Evolutionary conservation across 1,140 invertebrate species (phyloP), one percentile per base, ranked within the genome.

Genomic region (Zaprionus africanus): DNA sequence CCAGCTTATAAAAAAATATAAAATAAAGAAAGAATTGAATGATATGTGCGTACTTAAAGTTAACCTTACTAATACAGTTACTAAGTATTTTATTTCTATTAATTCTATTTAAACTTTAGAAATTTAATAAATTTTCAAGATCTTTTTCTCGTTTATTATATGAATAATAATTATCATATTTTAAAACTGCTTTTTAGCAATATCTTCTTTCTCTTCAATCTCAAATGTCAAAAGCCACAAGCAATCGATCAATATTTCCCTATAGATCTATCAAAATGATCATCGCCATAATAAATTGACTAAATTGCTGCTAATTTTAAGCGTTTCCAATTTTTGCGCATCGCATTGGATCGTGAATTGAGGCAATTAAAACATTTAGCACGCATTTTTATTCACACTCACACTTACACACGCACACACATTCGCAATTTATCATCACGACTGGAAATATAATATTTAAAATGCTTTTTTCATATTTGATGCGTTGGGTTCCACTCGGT

Each of bases 331-430:
- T 80, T 69, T 83, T 66, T 53, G 79, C 79, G 68, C 67, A 64
- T 66, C 68, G 57, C 54, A 69, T 43, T 31, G 46, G 63, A 62
- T 76, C 66, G 82, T 87, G 83, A 83, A 87, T 82, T 76, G 80
- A 63, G 65, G 81, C 84, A 87, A 87, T 87, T 87, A 83, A 80
- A 78, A 66, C 78, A 88, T 87, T 88, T 88, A 83, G 67, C 84
- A 87, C 84, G 83, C 84, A 83, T 71, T 86, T 86, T 53, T 38
- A 62, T 76, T 86, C 70, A 57, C 57, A 60, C 36, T 51, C 56
- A 38, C n/a, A 43, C 49, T 22, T 54, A 61, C 38, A 77, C 28
- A 58, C 31, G 56, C 62, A 58, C 63, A 54, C 31, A 61, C 59
- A 72, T 17, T 17, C n/a, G 9, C 66, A 78, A 75, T 83, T 78